Evolutionary conservation across 2,797 vertebrate species (phyloP).

Genomic region (Gastrophryne carolinensis): DNA sequence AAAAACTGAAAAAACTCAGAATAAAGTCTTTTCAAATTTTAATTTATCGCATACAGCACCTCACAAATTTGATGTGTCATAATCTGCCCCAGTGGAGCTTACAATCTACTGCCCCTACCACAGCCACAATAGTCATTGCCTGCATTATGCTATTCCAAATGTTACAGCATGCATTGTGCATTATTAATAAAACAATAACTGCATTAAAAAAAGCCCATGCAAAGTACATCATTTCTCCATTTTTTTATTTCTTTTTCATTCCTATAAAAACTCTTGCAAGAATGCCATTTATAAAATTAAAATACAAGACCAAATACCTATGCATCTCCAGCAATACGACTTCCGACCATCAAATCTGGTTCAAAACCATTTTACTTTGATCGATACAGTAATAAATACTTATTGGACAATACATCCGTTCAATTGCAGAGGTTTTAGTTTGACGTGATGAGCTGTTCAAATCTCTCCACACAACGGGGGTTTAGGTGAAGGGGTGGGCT

Average conservation of each 20-base stretch:
- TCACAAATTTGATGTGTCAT: neutral
- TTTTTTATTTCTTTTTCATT: slow-evolving; percentile 50
- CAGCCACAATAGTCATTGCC: neutral
- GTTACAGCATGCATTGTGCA: neutral
- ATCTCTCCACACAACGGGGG: neutral
- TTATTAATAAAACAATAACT: neutral
- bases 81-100: neutral
- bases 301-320: slow-evolving; percentile 47
- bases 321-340: slow-evolving; percentile 40
- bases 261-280: slow-evolving; percentile 51
- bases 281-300: slow-evolving; percentile 49
- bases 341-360: slow-evolving; percentile 21
- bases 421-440: neutral
- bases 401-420: slow-evolving; percentile 38
- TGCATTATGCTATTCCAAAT: neutral
- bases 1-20: neutral
- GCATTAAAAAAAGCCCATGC: neutral
- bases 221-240: slow-evolving; percentile 32
- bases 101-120: neutral
- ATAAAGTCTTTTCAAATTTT: neutral
- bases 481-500: neutral
- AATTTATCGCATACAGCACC: neutral
- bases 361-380: slow-evolving; percentile 21
- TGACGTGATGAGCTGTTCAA: neutral
- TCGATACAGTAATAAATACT: slow-evolving; percentile 47